phyloP scores from a whole-genome alignment of 2,888 invertebrate genomes.

The Oscheius sp. region DNA sequence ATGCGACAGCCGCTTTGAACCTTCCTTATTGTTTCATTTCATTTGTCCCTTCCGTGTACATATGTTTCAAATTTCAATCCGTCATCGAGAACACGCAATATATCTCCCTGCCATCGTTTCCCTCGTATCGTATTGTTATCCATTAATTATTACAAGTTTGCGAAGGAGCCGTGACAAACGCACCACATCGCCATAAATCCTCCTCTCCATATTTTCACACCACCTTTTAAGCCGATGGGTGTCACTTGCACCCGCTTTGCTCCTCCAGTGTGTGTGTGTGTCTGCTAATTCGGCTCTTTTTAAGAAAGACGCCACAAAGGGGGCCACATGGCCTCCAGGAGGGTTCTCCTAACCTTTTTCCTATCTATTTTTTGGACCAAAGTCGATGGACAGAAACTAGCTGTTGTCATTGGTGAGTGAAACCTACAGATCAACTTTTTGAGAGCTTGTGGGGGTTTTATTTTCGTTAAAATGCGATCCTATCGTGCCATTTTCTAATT shows the following conservation, averaged over 20 bases:
- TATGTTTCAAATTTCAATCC: background rate
- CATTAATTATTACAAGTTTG: background rate
- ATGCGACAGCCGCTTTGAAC: background rate
- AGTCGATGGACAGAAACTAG: conserved; percentile 9
- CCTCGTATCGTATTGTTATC: background rate
- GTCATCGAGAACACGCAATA: background rate
- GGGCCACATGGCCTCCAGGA: conserved; percentile 6
- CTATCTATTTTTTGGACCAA: too few species aligned
- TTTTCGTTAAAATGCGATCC: background rate
- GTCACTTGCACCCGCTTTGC: too few species aligned
- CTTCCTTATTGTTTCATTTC: background rate
- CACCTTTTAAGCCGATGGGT: too few species aligned
- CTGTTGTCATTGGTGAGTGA: conserved; percentile 19
- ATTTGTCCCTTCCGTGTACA: background rate
- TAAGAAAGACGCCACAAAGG: background rate
- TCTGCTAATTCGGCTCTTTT: background rate
- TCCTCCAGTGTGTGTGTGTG: background rate
- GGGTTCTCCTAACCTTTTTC: background rate
- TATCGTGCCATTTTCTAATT: too few species aligned
- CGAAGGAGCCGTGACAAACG: background rate
- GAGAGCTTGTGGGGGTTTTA: too few species aligned
- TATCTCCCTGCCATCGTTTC: background rate
- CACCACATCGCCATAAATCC: too few species aligned
- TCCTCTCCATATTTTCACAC: background rate
- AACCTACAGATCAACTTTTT: too few species aligned